phyloP scores from a whole-genome alignment of 2,888 invertebrate genomes.

The Coecobrya sp. region DNA sequence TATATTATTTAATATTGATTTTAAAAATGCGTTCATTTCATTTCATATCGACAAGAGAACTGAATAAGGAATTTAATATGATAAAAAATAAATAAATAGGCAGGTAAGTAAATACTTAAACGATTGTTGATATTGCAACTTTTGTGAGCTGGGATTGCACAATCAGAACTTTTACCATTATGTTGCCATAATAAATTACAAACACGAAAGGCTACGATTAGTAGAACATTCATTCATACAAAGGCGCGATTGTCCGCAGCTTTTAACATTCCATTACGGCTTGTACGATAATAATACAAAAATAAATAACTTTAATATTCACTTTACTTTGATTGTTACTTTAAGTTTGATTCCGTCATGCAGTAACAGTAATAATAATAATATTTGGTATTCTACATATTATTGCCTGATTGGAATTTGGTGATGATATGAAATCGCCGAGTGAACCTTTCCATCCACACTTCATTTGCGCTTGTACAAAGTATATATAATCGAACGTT shows the following conservation, averaged over 20 bases:
- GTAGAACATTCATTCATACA: not conserved
- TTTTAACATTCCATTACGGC: conserved; percentile 9
- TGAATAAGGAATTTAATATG: conserved; percentile 28
- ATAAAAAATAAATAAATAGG: conserved; percentile 35
- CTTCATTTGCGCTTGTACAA: not conserved
- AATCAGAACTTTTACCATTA: conserved; percentile 74
- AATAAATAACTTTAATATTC: conserved; percentile 45
- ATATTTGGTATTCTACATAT: conserved; percentile 33
- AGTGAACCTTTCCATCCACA: conserved; percentile 14
- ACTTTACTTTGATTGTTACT: conserved; percentile 11
- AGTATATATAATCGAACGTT: not conserved
- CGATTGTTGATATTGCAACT: conserved; percentile 56
- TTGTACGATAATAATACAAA: not conserved
- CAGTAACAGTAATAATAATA: conserved; percentile 22
- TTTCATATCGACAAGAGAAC: conserved; percentile 23
- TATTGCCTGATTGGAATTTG: conserved; percentile 47
- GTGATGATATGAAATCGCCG: conserved; percentile 22
- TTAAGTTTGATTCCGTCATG: conserved; percentile 16
- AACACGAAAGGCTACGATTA: conserved; percentile 58
- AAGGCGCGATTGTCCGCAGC: conserved; percentile 6
- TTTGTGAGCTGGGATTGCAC: conserved; percentile 67
- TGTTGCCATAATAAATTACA: conserved; percentile 75
- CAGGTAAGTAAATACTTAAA: conserved; percentile 63
- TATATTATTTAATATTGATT: not conserved
- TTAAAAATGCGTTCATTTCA: conserved; percentile 25